phyloP scores from a whole-genome alignment of 2,113 vertebrate species.

The Nothocercus julius region DNA sequence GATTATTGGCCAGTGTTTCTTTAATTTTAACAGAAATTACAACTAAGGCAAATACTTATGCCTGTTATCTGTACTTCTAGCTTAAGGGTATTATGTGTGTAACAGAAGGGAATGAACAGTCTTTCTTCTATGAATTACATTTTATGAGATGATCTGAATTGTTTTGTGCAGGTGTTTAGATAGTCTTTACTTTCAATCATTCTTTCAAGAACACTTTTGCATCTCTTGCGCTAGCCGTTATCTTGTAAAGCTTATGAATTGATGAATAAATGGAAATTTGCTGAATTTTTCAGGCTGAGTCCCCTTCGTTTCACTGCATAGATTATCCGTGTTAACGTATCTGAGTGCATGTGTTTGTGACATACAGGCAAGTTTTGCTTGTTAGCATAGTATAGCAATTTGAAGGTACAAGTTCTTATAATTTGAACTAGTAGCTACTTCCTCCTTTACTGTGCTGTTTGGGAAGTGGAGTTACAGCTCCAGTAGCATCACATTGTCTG shows the following conservation, averaged over 20 bases:
- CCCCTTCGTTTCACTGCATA: background rate
- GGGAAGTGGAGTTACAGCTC: background rate
- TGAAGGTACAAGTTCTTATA: background rate
- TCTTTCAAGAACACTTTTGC: background rate
- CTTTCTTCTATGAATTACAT: background rate
- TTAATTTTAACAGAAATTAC: background rate
- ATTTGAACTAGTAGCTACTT: background rate
- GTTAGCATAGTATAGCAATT: background rate
- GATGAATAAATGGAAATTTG: background rate
- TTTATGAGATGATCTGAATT: background rate
- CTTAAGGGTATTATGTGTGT: background rate
- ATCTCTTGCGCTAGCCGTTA: background rate
- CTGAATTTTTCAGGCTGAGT: background rate
- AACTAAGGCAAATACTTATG: background rate
- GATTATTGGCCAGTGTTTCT: background rate
- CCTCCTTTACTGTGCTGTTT: background rate
- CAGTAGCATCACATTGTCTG: background rate
- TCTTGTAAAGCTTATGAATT: background rate
- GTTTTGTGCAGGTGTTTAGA: background rate
- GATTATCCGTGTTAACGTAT: background rate
- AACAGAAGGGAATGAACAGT: background rate
- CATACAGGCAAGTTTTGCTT: background rate
- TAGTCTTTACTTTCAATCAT: background rate
- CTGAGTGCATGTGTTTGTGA: background rate
- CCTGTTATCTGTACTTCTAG: background rate